A percentile compares a stretch with the other conserved stretches of the same genome.
phyloP scores from a whole-genome alignment of 2,113 vertebrate species.

The Caloenas nicobarica region DNA sequence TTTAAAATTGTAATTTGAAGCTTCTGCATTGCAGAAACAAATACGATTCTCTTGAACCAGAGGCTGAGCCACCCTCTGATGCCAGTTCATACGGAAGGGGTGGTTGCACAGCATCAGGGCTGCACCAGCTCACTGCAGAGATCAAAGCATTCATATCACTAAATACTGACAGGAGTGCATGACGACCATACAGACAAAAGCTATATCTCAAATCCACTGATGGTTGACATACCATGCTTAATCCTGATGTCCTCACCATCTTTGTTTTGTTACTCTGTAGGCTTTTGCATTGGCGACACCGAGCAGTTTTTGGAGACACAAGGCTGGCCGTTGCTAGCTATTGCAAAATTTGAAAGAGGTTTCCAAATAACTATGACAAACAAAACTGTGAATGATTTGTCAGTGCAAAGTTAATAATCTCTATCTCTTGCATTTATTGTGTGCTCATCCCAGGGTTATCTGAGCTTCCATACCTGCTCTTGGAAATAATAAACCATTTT shows the following conservation, averaged over 20 bases:
- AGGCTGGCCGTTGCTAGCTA: background rate
- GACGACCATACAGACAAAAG: background rate
- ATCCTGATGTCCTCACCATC: background rate
- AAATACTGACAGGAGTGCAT: background rate
- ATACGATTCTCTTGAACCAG: background rate
- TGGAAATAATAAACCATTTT: constrained; percentile 66
- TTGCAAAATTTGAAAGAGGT: background rate
- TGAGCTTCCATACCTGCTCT: background rate
- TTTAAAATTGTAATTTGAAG: background rate
- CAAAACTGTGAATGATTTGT: constrained; percentile 55
- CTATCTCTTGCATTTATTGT: constrained; percentile 20
- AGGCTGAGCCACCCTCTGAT: fast-evolving
- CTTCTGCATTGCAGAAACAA: background rate
- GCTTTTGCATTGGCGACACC: background rate
- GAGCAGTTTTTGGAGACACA: background rate
- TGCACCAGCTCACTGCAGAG: background rate
- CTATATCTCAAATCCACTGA: background rate
- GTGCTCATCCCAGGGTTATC: constrained; percentile 28
- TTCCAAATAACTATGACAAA: constrained; percentile 49
- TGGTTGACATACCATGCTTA: background rate
- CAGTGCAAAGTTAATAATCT: constrained; percentile 49
- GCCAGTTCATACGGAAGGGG: background rate
- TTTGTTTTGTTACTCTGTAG: background rate
- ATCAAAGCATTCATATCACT: background rate
- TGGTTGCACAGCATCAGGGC: background rate